Evolutionary conservation across 2,888 invertebrate genomes (phyloP).

Genomic region (Melinaea marsaeus): DNA sequence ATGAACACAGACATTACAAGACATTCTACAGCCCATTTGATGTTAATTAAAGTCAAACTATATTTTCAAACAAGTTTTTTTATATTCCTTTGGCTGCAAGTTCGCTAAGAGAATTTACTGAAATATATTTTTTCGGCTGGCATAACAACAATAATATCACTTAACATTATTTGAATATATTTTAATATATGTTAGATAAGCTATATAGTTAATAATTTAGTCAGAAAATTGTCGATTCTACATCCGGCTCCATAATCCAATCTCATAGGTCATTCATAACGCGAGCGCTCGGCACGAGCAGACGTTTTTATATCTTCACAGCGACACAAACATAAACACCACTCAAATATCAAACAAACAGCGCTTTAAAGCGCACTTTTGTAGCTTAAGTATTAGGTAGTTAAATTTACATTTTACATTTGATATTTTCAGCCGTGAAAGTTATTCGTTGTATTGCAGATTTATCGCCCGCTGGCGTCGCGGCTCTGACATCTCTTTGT

Average conservation of each 20-base stretch:
- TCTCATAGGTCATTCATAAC: constrained; percentile 72
- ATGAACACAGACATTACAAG: constrained; percentile 21
- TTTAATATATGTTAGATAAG: neutral
- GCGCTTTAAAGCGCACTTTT: constrained; percentile 63
- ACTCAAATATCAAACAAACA: constrained; percentile 71
- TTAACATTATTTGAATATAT: too few relatives aligned
- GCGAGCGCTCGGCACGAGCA: constrained; percentile 49
- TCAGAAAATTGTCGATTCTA: constrained; percentile 9
- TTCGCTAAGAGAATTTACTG: too few relatives aligned
- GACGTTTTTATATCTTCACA: constrained; percentile 72
- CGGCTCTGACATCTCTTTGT: constrained; percentile 58
- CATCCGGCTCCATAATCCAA: constrained; percentile 32
- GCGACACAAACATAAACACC: constrained; percentile 69
- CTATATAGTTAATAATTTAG: neutral
- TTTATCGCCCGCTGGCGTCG: constrained; percentile 57
- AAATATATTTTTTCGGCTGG: too few relatives aligned
- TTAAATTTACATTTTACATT: constrained; percentile 76
- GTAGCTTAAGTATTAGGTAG: constrained; percentile 69
- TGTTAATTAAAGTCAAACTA: constrained; percentile 1
- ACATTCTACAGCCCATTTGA: constrained; percentile 30
- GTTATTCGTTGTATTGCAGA: constrained; percentile 42
- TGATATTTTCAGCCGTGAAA: constrained; percentile 73
- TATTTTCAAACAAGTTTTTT: too few relatives aligned
- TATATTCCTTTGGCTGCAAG: too few relatives aligned
- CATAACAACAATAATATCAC: neutral